Evolutionary conservation across 2,888 invertebrate species (phyloP).

Genomic region (Erebia epiphron): DNA sequence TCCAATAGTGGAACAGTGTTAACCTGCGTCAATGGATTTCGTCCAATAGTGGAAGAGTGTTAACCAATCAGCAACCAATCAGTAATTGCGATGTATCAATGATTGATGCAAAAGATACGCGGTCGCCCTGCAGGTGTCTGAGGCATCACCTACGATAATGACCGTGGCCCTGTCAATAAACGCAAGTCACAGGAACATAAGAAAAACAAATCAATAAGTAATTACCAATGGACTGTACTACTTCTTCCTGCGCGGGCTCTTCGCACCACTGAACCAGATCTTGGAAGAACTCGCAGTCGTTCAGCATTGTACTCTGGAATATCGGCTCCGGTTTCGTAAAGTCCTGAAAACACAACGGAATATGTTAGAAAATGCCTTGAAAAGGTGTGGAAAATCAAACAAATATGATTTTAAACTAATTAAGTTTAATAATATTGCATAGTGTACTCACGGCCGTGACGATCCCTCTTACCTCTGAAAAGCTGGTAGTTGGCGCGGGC

Average conservation of each 20-base stretch:
- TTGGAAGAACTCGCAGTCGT: constrained; percentile 87
- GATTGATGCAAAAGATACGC: no score
- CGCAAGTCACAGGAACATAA: background rate
- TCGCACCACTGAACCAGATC: constrained; percentile 85
- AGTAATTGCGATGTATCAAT: no score
- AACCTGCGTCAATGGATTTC: no score
- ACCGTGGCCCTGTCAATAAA: background rate
- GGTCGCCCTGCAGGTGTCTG: no score
- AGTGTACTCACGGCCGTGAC: constrained; percentile 66
- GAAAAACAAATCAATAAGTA: background rate
- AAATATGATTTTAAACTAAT: constrained; percentile 52
- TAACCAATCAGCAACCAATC: no score
- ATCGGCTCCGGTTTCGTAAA: constrained; percentile 74
- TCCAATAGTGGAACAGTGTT: no score
- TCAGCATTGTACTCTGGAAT: constrained; percentile 73
- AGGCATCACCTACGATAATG: background rate
- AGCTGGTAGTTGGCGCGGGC: constrained; percentile 63
- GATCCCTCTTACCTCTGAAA: constrained; percentile 72
- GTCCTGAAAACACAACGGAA: constrained; percentile 64
- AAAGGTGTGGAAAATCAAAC: constrained; percentile 36
- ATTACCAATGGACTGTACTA: constrained; percentile 77
- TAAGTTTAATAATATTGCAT: constrained; percentile 45
- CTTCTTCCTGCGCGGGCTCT: constrained; percentile 77
- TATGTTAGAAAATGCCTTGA: constrained; percentile 52
- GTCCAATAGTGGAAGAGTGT: no score